Conservation (phyloP, 2,113 vertebrate genomes). For the Nematolebias whitei region DNA sequence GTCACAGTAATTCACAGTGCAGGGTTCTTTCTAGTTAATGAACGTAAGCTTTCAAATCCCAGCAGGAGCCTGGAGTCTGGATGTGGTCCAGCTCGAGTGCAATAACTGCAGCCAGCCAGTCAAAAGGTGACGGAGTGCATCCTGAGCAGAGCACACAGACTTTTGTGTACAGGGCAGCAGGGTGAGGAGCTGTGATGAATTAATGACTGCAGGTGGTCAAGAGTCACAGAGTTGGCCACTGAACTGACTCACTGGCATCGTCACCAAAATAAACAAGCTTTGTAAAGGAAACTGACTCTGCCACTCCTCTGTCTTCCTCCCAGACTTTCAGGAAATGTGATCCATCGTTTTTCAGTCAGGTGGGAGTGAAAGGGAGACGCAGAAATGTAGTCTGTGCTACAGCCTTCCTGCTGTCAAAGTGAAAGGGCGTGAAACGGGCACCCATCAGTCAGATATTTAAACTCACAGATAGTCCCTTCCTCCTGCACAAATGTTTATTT, state of each 20-base stretch:
- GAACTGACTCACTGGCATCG: constrained; percentile 35
- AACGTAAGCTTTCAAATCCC: constrained; percentile 67
- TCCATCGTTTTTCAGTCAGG: constrained; percentile 61
- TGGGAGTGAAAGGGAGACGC: constrained; percentile 48
- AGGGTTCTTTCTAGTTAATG: constrained; percentile 56
- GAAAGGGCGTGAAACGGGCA: constrained; percentile 50
- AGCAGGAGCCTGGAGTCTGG: constrained; percentile 54
- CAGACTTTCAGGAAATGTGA: constrained; percentile 59
- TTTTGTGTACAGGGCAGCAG: constrained; percentile 36
- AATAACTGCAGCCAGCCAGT: constrained; percentile 44
- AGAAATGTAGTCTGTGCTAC: constrained; percentile 37
- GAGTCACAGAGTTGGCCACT: constrained; percentile 47
- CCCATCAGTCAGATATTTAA: constrained; percentile 40
- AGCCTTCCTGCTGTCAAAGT: constrained; percentile 72
- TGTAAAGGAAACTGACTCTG: constrained; percentile 28
- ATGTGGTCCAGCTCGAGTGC: constrained; percentile 43
- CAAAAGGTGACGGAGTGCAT: constrained; percentile 59
- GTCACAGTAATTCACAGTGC: constrained; percentile 52
- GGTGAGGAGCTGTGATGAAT: constrained; percentile 49
- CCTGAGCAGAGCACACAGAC: constrained; percentile 42
- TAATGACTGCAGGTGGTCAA: constrained; percentile 51
- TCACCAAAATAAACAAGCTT: constrained; percentile 30
- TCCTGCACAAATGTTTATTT: constrained; percentile 40
- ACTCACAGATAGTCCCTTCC: constrained; percentile 63
- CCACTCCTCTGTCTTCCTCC: constrained; percentile 20